These are phyloP conservation scores for Barnardius zonarius DNA, from an alignment of 2,113 vertebrate species.

Conservation along the genomic window DNA sequence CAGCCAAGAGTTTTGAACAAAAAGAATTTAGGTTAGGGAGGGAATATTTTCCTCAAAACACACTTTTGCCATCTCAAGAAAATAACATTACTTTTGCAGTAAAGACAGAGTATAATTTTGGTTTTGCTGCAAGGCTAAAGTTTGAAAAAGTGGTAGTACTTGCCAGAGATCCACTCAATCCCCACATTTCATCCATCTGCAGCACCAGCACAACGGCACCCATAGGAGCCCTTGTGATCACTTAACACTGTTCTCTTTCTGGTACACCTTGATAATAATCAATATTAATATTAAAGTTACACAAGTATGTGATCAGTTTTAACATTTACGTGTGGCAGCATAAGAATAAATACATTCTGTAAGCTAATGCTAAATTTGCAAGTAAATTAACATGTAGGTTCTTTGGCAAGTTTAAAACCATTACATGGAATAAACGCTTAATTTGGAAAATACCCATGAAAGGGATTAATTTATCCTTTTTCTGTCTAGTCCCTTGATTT, in stretches of 20 bases:
- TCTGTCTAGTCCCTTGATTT: not conserved
- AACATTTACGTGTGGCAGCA: not conserved
- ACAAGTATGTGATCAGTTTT: not conserved
- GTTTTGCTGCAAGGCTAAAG: not conserved
- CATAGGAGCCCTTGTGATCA: rapidly evolving
- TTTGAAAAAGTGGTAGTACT: not conserved
- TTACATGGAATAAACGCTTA: not conserved
- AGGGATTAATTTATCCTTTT: not conserved
- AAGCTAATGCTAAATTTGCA: not conserved
- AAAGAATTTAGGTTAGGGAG: not conserved
- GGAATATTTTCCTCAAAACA: not conserved
- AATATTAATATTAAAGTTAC: not conserved
- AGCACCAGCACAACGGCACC: not conserved
- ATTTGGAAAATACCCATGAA: not conserved
- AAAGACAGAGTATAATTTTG: not conserved
- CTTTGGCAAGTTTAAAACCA: not conserved
- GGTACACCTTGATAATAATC: not conserved
- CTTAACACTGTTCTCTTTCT: rapidly evolving
- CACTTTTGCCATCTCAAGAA: not conserved
- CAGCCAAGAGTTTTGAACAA: not conserved
- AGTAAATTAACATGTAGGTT: not conserved
- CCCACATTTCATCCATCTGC: not conserved
- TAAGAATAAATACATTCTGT: not conserved
- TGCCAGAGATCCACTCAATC: not conserved
- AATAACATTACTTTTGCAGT: not conserved